Evolutionary conservation across 2,797 vertebrate genomes (phyloP).

Genomic region (Falco biarmicus): DNA sequence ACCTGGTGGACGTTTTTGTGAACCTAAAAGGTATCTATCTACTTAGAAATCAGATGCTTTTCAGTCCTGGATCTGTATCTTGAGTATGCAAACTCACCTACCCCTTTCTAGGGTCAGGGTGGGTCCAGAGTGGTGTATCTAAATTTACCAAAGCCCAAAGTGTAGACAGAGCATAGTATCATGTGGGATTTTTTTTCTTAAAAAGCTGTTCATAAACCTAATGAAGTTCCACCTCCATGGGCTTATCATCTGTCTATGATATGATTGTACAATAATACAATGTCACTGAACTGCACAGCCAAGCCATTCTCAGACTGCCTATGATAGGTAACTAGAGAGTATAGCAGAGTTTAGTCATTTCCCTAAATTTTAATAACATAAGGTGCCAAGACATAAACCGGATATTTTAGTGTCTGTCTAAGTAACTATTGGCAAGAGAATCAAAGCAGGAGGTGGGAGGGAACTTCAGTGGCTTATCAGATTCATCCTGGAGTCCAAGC

Average conservation of each 20-base stretch:
- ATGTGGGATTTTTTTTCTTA: background rate
- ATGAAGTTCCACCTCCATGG: background rate
- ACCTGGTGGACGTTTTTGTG: constrained; percentile 58
- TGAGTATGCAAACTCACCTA: background rate
- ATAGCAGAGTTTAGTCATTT: background rate
- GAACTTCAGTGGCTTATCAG: background rate
- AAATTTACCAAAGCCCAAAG: background rate
- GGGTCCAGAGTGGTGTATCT: background rate
- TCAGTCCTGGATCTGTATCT: background rate
- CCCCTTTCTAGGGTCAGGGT: background rate
- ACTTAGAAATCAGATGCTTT: background rate
- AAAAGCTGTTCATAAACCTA: background rate
- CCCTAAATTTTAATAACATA: background rate
- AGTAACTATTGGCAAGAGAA: background rate
- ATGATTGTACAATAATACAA: background rate
- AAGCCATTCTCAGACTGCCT: background rate
- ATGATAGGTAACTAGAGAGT: background rate
- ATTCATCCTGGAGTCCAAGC: background rate
- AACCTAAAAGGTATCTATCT: constrained; percentile 54
- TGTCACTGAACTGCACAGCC: background rate
- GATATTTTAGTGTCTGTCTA: background rate
- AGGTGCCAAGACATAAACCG: background rate
- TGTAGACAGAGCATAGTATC: background rate
- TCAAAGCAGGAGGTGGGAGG: background rate
- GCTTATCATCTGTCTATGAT: background rate